A percentile compares a stretch with the other conserved stretches of the same genome.
phyloP scores from a whole-genome alignment of 2,113 vertebrate species.

The Lepus americanus region DNA sequence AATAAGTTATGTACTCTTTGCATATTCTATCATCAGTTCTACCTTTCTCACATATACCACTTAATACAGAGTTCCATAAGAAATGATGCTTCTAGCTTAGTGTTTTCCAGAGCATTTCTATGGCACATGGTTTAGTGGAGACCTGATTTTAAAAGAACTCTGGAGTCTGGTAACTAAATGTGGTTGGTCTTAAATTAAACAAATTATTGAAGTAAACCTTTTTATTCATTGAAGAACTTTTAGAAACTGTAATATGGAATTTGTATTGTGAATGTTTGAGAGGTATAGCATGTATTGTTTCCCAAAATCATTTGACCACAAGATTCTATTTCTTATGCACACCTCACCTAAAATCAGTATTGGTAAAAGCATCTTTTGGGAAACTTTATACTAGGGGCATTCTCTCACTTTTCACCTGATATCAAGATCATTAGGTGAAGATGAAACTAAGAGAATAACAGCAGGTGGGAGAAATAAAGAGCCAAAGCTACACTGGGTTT shows the following conservation, averaged over 20 bases:
- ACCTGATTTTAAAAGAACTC: neutral
- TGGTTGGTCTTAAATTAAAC: neutral
- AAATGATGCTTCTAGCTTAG: neutral
- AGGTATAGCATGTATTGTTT: neutral
- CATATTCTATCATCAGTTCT: neutral
- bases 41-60: neutral
- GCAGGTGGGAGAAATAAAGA: neutral
- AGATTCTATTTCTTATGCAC: neutral
- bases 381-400: neutral
- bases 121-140: neutral
- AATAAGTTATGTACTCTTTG: neutral
- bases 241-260: neutral
- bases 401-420: neutral
- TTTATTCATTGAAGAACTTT: neutral
- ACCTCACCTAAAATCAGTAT: neutral
- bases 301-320: neutral
- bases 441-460: neutral
- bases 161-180: neutral
- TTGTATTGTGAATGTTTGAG: constrained; percentile 3
- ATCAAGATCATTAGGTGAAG: neutral
- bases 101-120: neutral
- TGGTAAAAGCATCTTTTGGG: neutral
- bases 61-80: neutral
- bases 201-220: neutral
- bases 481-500: neutral